A percentile compares a stretch with the other conserved stretches of the same genome.
These are phyloP conservation scores for Meloidogyne exigua DNA, from an alignment of 1,140 invertebrate genomes.

Conservation along the genomic window DNA sequence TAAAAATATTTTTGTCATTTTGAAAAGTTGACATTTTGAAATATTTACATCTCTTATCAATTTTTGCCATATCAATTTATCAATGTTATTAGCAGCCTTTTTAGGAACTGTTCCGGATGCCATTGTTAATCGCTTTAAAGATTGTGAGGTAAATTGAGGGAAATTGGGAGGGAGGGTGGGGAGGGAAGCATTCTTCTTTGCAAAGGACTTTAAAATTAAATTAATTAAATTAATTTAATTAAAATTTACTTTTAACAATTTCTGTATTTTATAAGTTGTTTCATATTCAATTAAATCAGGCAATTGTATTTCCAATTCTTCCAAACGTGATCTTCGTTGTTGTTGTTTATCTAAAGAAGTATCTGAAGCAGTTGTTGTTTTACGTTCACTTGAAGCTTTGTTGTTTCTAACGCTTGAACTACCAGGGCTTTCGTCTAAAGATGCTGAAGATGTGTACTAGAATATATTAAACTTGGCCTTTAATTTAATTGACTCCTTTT, in stretches of 20 bases:
- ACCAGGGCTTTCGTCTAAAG: neutral
- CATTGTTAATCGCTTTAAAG: neutral
- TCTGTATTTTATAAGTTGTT: neutral
- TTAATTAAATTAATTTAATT: neutral
- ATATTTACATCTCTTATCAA: neutral
- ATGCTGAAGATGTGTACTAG: neutral
- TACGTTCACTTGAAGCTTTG: neutral
- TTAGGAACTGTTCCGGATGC: neutral
- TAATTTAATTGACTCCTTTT: neutral
- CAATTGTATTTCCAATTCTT: neutral
- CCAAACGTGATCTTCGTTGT: neutral
- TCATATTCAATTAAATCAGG: neutral
- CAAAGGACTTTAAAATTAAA: slow-evolving; percentile 1
- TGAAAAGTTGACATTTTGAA: neutral
- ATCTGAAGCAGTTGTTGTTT: slow-evolving; percentile 4
- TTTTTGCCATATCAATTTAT: neutral
- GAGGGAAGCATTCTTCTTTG: neutral
- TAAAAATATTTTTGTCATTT: slow-evolving; percentile 7
- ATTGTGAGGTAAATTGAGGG: slow-evolving; percentile 2
- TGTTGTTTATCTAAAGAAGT: neutral
- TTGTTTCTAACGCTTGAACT: neutral
- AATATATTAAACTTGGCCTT: neutral
- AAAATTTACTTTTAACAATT: neutral
- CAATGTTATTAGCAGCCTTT: neutral
- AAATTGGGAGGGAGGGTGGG: neutral